Conservation (phyloP, 2,797 vertebrate genomes). For the Scolopax bukidnonensis region DNA sequence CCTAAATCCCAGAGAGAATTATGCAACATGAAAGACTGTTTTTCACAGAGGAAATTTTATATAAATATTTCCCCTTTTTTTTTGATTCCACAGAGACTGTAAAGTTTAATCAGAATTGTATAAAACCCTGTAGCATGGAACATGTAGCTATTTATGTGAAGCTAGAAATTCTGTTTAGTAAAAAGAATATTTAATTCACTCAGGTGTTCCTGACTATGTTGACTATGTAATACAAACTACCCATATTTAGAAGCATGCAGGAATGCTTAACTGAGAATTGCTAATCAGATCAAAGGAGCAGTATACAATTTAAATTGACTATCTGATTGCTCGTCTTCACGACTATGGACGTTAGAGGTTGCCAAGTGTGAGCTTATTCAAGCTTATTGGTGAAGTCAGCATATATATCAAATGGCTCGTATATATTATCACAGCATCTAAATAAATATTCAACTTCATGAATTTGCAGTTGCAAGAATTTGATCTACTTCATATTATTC, state of each 20-base stretch:
- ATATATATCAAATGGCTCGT: not conserved
- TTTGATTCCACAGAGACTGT: not conserved
- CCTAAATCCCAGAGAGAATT: not conserved
- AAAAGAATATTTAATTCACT: not conserved
- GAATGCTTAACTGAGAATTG: not conserved
- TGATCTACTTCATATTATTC: not conserved
- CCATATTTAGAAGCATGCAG: not conserved
- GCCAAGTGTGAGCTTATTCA: not conserved
- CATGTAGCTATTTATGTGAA: not conserved
- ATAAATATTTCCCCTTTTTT: not conserved
- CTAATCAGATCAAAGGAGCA: not conserved
- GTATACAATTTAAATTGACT: not conserved
- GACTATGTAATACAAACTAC: not conserved
- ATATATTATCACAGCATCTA: not conserved
- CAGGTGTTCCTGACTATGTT: not conserved
- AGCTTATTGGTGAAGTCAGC: not conserved
- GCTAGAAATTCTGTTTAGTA: not conserved
- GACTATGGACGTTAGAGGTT: not conserved
- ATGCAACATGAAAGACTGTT: not conserved
- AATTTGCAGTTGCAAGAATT: not conserved
- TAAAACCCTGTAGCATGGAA: not conserved
- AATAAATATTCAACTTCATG: not conserved
- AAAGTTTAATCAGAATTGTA: not conserved
- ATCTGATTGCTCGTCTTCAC: not conserved
- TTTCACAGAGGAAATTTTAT: not conserved